Evolutionary conservation across 2,888 invertebrate species (phyloP), one percentile per base, ranked within the genome.

Genomic region (Exephanes ischioxanthus): DNA sequence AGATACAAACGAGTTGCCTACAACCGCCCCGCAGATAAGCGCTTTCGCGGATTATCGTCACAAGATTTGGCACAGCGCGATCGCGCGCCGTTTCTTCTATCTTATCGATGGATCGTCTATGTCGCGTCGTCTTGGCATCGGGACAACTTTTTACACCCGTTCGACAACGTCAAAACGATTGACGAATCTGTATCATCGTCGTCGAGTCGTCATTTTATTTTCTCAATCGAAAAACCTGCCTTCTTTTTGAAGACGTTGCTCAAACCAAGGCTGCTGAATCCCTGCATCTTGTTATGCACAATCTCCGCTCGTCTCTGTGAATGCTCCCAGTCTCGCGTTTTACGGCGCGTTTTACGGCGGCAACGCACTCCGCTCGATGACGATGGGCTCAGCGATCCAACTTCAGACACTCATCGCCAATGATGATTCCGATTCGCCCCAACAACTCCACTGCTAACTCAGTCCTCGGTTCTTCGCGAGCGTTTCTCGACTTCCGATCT

Each of bases 171-270:
- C 51, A 61, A 37, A 30, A 30, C 14, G 16, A 0, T 14, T 63
- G 1, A n/a, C n/a, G 14, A 30, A n/a, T 45, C 37, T 19, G 1
- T 22, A 30, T 9, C 41, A 30, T 63, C 9, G 3, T 53, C 11
- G 45, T 68, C 22, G 61, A 19, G 16, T 67, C 7, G 19, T 67
- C 37, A 81, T 80, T 71, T 48, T 53, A 45, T 77, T 66, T 68
- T 26, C 58, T 26, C 58, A 58, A 45, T 45, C 73, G 0, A 9
- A 63, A 86, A 89, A 92, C 93, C 87, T 92, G 93, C 93, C 93
- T 93, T 93, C 87, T 92, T 92, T 86, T 89, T 92, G 89, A 93
- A 92, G 79, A 93, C 92, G 88, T 91, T 93, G 80, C 91, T 91
- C 85, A 93, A 91, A 84, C 92, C 92, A 70, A 93, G 91, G 75